phyloP scores from a whole-genome alignment of 2,113 vertebrate genomes.

The Eulemur rufifrons region DNA sequence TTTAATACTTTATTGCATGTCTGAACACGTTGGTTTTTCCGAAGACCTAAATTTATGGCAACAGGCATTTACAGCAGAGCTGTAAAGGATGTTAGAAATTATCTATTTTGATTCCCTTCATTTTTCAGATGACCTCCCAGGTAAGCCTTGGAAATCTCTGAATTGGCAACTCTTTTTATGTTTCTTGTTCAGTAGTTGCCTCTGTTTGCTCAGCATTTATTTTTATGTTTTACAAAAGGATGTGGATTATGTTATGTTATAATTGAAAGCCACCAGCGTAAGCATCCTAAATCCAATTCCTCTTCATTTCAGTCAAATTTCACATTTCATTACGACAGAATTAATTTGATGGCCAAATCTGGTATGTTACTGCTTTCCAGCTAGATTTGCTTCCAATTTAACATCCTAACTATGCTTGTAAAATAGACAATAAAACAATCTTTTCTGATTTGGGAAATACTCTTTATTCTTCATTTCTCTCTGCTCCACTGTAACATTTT shows the following conservation, averaged over 20 bases:
- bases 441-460: constrained; percentile 79
- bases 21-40: neutral
- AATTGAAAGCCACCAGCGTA: constrained; percentile 72
- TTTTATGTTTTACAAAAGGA: constrained; percentile 75
- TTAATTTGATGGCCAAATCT: constrained; percentile 80
- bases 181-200: constrained; percentile 42
- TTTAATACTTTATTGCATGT: neutral
- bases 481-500: constrained; percentile 71
- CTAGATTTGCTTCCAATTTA: constrained; percentile 78
- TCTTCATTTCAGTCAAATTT: constrained; percentile 80
- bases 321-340: constrained; percentile 79
- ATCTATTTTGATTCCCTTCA: neutral
- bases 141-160: constrained; percentile 26
- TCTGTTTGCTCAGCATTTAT: constrained; percentile 76
- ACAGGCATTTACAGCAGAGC: neutral
- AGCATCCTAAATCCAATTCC: constrained; percentile 65
- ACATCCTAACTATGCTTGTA: constrained; percentile 77
- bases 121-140: constrained; percentile 50
- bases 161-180: constrained; percentile 42
- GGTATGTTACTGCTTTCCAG: constrained; percentile 75
- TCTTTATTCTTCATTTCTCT: constrained; percentile 76
- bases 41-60: neutral
- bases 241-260: constrained; percentile 65
- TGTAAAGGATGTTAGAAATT: neutral
- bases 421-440: constrained; percentile 79